phyloP scores from a whole-genome alignment of 37 sponge, comb jelly and placozoan genomes.

The Halichondria panicea region DNA sequence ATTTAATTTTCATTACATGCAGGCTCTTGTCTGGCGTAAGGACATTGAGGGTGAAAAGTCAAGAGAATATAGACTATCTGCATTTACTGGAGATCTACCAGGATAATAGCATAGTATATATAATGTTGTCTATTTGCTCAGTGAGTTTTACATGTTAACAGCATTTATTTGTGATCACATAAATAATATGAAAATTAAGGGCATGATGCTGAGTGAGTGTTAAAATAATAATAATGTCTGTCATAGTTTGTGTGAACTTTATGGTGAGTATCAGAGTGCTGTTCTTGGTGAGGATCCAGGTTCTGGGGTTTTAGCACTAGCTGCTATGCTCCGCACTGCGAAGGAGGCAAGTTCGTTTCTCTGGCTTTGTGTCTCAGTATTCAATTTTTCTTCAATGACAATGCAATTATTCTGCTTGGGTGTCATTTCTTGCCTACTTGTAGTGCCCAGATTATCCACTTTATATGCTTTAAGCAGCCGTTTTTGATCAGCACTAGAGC shows the following conservation, averaged over 20 bases:
- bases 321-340: slow-evolving; percentile 28
- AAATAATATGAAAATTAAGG: neutral
- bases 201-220: too few species aligned
- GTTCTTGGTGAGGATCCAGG: slow-evolving; percentile 16
- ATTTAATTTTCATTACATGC: too few species aligned
- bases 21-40: slow-evolving; percentile 35
- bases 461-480: neutral
- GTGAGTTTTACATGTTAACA: neutral
- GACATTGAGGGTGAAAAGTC: slow-evolving; percentile 9
- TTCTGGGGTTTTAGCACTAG: slow-evolving; percentile 46
- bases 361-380: neutral
- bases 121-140: neutral
- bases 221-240: neutral
- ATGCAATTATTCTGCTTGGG: slow-evolving; percentile 7
- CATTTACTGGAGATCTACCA: slow-evolving; percentile 57
- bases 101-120: neutral
- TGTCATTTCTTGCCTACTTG: slow-evolving; percentile 1
- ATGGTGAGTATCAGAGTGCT: neutral
- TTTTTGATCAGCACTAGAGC: neutral
- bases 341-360: slow-evolving; percentile 9
- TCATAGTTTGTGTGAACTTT: neutral
- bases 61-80: slow-evolving; percentile 48
- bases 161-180: neutral
- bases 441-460: neutral
- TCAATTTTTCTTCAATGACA: slow-evolving; percentile 11